Evolutionary conservation across 2,888 invertebrate species (phyloP).

Genomic region (Notodonta ziczac): DNA sequence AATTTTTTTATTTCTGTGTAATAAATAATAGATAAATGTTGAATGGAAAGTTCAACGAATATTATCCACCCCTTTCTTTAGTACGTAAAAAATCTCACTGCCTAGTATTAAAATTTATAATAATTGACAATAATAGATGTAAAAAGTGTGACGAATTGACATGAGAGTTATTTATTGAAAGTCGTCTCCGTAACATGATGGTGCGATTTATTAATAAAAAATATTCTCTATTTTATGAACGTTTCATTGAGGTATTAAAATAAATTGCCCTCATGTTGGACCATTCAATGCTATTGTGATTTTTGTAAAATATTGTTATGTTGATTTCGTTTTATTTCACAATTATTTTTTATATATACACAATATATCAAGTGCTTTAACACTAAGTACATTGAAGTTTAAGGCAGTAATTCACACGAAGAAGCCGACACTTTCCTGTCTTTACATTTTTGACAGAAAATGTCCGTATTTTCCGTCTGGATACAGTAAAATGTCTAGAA

Average conservation of each 20-base stretch:
- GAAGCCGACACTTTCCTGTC: too few species aligned
- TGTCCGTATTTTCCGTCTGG: too few species aligned
- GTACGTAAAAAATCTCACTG: constrained; percentile 35
- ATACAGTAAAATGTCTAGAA: too few species aligned
- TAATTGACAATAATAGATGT: constrained; percentile 66
- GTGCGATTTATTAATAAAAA: constrained; percentile 69
- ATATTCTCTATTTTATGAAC: constrained; percentile 49
- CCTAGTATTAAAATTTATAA: constrained; percentile 47
- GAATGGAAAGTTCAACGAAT: constrained; percentile 36
- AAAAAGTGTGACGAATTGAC: constrained; percentile 74
- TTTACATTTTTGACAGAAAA: too few species aligned
- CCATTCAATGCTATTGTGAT: constrained; percentile 40
- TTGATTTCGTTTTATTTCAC: neutral
- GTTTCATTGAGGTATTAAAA: constrained; percentile 60
- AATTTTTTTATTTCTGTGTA: neutral
- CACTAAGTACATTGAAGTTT: too few species aligned
- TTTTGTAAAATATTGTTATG: constrained; percentile 16
- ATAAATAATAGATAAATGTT: constrained; percentile 22
- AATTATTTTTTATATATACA: too few species aligned
- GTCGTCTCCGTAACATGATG: constrained; percentile 51
- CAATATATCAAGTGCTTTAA: neutral
- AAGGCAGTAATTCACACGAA: too few species aligned
- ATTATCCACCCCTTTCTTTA: constrained; percentile 41
- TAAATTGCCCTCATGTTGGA: constrained; percentile 71
- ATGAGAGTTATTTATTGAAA: constrained; percentile 64